These are phyloP conservation scores for Drosophila navojoa DNA, from an alignment of 1,140 invertebrate genomes.

Conservation along the genomic window DNA sequence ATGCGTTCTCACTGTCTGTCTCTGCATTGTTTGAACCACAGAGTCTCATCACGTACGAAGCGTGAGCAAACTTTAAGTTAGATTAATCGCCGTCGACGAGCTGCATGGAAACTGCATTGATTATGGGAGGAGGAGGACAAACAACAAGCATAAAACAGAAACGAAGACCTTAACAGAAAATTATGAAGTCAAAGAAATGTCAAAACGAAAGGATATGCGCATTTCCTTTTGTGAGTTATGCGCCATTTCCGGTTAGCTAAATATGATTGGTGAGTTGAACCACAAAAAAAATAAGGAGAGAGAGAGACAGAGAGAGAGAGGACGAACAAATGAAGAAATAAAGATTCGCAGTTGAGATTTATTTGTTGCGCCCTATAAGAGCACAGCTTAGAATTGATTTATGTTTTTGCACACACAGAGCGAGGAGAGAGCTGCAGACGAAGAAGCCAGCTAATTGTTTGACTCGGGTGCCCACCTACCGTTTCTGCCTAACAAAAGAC, in stretches of 20 bases:
- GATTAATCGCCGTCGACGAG: conserved; percentile 65
- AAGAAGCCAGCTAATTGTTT: conserved; percentile 40
- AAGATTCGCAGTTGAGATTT: conserved; percentile 45
- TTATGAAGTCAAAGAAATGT: conserved; percentile 70
- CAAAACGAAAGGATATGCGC: conserved; percentile 79
- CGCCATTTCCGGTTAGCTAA: conserved; percentile 73
- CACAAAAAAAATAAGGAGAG: conserved; percentile 19
- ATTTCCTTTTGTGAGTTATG: conserved; percentile 81
- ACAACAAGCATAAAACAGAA: conserved; percentile 6
- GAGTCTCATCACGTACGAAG: conserved; percentile 71
- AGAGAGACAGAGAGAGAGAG: too few species aligned
- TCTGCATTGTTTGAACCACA: conserved; percentile 33
- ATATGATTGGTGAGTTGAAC: conserved; percentile 66
- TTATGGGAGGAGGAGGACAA: conserved; percentile 57
- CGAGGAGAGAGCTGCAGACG: conserved; percentile 11
- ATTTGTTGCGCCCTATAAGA: conserved; percentile 27
- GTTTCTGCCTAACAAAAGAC: conserved; percentile 63
- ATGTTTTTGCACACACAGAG: conserved; percentile 36
- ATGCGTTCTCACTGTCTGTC: conserved; percentile 23
- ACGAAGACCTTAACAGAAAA: conserved; percentile 19
- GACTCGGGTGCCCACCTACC: conserved; percentile 62
- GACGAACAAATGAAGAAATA: too few species aligned
- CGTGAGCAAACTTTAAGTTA: conserved; percentile 82
- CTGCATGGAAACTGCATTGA: conserved; percentile 47
- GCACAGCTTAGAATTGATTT: conserved; percentile 65